Evolutionary conservation across 2,888 invertebrate species (phyloP).

Genomic region (Lochmaea capreae): DNA sequence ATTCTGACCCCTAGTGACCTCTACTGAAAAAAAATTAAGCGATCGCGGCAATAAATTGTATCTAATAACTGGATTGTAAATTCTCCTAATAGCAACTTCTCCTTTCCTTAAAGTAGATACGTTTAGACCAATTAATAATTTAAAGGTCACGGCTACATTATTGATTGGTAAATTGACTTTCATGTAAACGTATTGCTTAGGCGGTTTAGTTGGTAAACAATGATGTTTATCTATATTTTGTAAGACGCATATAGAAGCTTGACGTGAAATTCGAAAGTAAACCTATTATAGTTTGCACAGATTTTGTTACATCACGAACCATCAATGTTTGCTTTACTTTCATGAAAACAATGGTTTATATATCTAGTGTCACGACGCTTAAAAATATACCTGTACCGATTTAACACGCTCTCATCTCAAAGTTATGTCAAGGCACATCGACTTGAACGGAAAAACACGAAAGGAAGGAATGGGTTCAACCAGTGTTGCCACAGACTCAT

Average conservation of each 20-base stretch:
- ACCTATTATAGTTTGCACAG: neutral
- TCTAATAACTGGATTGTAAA: too few species aligned
- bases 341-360: neutral
- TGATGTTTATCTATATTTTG: neutral
- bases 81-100: neutral
- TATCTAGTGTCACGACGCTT: too few species aligned
- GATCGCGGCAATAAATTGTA: too few species aligned
- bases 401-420: too few species aligned
- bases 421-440: too few species aligned
- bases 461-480: too few species aligned
- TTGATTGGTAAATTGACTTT: slow-evolving; percentile 11
- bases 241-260: neutral
- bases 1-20: too few species aligned
- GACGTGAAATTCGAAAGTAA: neutral
- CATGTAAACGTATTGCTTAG: slow-evolving; percentile 7
- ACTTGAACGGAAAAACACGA: too few species aligned
- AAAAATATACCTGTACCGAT: too few species aligned
- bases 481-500: too few species aligned
- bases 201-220: neutral
- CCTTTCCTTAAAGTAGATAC: neutral
- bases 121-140: neutral
- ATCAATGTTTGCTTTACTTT: neutral
- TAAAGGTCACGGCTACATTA: slow-evolving; percentile 13
- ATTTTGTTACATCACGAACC: neutral
- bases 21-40: too few species aligned